A percentile compares a stretch with the other conserved stretches of the same genome.
These are phyloP conservation scores for Donacobius atricapilla DNA, from an alignment of 2,113 vertebrate species.

Conservation along the genomic window DNA sequence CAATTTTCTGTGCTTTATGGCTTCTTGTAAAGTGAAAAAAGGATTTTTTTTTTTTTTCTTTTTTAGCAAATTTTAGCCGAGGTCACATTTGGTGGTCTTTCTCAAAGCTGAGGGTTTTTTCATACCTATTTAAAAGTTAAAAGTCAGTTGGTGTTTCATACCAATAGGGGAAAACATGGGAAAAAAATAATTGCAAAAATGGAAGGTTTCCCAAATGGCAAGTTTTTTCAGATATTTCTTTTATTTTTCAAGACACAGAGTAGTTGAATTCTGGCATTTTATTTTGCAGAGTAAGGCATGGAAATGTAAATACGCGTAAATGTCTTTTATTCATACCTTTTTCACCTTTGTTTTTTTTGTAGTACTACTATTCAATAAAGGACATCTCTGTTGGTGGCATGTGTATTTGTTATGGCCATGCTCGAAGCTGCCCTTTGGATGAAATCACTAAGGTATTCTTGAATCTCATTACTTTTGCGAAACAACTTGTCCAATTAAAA, in stretches of 20 bases:
- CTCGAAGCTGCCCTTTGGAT: constrained; percentile 90
- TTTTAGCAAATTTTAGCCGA: neutral
- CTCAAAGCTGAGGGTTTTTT: neutral
- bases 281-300: neutral
- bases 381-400: constrained; percentile 94
- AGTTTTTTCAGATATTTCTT: neutral
- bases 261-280: neutral
- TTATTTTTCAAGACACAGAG: neutral
- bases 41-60: neutral
- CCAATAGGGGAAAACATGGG: neutral
- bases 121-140: neutral
- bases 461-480: neutral
- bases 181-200: neutral
- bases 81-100: neutral
- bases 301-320: neutral
- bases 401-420: constrained; percentile 95
- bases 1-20: neutral
- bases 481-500: neutral
- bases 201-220: neutral
- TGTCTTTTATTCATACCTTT: neutral
- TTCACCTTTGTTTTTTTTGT: neutral
- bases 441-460: constrained; percentile 79
- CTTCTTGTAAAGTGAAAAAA: neutral
- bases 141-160: neutral
- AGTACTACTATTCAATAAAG: constrained; percentile 97